Evolutionary conservation across 2,797 vertebrate genomes (phyloP), one percentile per base, ranked within the genome.

Genomic region (Anomalospiza imberbis): DNA sequence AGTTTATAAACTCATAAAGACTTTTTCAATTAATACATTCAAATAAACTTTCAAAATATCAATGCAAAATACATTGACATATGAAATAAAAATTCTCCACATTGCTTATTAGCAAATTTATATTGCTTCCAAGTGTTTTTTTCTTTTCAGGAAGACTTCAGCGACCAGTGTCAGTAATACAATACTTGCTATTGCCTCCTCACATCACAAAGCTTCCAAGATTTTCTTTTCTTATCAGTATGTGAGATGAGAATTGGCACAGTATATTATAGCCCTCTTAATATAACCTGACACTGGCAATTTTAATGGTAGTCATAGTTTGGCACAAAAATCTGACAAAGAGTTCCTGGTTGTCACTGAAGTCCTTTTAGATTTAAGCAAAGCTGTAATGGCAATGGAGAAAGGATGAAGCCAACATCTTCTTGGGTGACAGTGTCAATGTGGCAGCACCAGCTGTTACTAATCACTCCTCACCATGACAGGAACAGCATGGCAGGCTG

Each of bases 41-140:
- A 94, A 94, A 92, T 89, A 94, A 76, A 50, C 47, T 94, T 96
- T 96, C 53, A 85, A 94, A 88, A 71, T 90, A 96, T 95, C 85
- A 95, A 95, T 95, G 93, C 57, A 84, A 83, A 89, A 82, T 84
- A 87, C 91, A 93, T 66, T 96, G 88, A 88, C 89, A 81, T 68
- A 76, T 82, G 77, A 84, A 94, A 88, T 84, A 91, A 86, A 51
- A 93, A 48, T 77, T 71, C 38, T 89, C 61, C 55, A 62, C 34
- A 22, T 73, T 88, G 32, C 68, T 48, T 74, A 31, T 67, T 78
- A 85, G 50, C 36, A 67, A 93, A 91, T 81, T 85, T 68, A 45
- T 80, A 26, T 78, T 67, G 36, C 58, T 84, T 45, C 47, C 42
- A 75, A 82, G 53, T 78, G 31, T 84, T 92, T 68, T 68, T 68